phyloP scores from a whole-genome alignment of 1,140 invertebrate species.

The Macrostomum lignano region DNA sequence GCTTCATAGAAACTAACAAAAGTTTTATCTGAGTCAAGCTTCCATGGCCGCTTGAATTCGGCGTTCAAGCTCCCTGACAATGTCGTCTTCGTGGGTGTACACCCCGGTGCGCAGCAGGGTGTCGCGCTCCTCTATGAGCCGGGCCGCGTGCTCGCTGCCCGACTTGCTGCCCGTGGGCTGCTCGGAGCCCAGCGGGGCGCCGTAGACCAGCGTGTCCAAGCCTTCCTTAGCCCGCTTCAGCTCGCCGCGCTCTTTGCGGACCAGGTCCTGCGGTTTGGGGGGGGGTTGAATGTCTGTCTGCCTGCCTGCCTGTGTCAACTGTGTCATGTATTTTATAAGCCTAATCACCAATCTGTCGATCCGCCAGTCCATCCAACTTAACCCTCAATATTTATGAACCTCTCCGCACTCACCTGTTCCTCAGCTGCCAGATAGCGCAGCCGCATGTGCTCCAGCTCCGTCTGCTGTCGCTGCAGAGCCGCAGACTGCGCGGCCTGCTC shows the following conservation, averaged over 20 bases:
- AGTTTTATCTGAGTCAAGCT: too few relatives aligned
- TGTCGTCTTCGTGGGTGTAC: conserved; percentile 24
- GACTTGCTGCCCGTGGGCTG: too few relatives aligned
- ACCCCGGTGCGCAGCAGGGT: conserved; percentile 25
- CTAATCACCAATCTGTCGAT: not conserved
- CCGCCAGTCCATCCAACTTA: not conserved
- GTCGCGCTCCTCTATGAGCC: conserved; percentile 27
- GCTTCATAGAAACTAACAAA: too few relatives aligned
- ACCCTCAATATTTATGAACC: not conserved
- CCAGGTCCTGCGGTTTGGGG: too few relatives aligned
- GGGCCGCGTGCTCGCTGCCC: conserved; percentile 19
- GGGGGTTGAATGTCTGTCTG: not conserved
- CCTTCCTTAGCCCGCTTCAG: too few relatives aligned
- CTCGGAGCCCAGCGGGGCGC: too few relatives aligned
- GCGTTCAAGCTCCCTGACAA: conserved; percentile 25
- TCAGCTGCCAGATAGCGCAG: conserved; percentile 22
- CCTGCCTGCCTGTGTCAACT: too few relatives aligned
- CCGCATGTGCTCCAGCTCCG: conserved; percentile 27
- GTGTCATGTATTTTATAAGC: not conserved
- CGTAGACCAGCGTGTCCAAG: too few relatives aligned
- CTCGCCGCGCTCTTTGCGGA: conserved; percentile 4
- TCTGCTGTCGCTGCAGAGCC: conserved; percentile 12
- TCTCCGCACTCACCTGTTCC: conserved; percentile 12
- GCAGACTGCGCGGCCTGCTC: conserved; percentile 20
- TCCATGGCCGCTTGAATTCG: conserved; percentile 22